Evolutionary conservation across 2,888 invertebrate species (phyloP).

Genomic region (Caenorhabditis becei): DNA sequence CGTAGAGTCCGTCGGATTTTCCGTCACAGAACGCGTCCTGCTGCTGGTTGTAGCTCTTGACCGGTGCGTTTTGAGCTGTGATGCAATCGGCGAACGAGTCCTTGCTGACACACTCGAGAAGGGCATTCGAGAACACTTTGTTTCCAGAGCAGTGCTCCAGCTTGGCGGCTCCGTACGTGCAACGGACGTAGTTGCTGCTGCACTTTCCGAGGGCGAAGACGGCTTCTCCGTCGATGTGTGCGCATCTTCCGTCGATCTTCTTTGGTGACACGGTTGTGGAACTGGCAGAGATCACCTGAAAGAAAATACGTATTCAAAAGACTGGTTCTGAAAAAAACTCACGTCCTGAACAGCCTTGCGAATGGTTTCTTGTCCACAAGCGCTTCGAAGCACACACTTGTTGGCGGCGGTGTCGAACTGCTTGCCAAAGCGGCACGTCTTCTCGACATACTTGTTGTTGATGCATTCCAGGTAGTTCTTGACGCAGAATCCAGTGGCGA

Average conservation of each 20-base stretch:
- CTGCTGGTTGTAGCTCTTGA: slow-evolving; percentile 31
- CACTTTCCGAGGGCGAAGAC: slow-evolving; percentile 38
- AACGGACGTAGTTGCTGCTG: slow-evolving; percentile 43
- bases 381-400: slow-evolving; percentile 38
- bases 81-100: slow-evolving; percentile 38
- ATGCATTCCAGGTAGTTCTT: slow-evolving; percentile 39
- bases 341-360: slow-evolving; percentile 45
- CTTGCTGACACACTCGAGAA: slow-evolving; percentile 40
- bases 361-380: slow-evolving; percentile 50
- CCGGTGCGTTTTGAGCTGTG: slow-evolving; percentile 10
- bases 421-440: slow-evolving; percentile 41
- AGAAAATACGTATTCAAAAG: not conserved
- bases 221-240: slow-evolving; percentile 25
- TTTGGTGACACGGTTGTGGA: slow-evolving; percentile 17
- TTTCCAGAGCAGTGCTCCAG: slow-evolving; percentile 34
- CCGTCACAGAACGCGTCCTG: slow-evolving; percentile 63
- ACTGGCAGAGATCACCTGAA: slow-evolving; percentile 38
- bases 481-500: slow-evolving; percentile 39
- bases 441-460: slow-evolving; percentile 12
- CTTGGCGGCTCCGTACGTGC: slow-evolving; percentile 30
- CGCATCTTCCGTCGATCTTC: slow-evolving; percentile 42
- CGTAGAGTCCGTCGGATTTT: slow-evolving; percentile 74
- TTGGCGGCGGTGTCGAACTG: slow-evolving; percentile 55
- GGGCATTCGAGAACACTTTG: slow-evolving; percentile 36
- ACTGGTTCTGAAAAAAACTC: not conserved